A percentile compares a stretch with the other conserved stretches of the same genome.
Conservation (phyloP, 2,113 vertebrate species). For the Cyanoderma ruficeps region DNA sequence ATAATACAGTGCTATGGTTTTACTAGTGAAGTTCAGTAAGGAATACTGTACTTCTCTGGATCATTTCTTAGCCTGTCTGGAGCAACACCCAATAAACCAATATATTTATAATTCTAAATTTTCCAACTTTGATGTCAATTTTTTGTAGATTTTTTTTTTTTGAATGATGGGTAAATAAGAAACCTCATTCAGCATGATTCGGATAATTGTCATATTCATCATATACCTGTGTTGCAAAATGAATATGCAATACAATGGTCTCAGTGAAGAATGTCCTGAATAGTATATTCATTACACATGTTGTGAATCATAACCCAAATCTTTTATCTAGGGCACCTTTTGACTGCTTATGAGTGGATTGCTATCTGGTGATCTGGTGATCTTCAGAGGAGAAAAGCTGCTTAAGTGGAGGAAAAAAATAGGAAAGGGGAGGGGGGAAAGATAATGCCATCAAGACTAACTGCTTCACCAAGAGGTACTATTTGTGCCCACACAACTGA, state of each 20-base stretch:
- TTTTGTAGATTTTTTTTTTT: not conserved
- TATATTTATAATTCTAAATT: not conserved
- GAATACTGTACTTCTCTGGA: not conserved
- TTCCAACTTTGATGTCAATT: not conserved
- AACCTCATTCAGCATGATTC: not conserved
- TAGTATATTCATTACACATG: not conserved
- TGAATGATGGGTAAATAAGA: not conserved
- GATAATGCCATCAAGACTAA: not conserved
- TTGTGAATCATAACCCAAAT: conserved; percentile 22
- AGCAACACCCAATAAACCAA: not conserved
- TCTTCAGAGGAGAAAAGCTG: conserved; percentile 50
- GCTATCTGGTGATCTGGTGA: conserved; percentile 1
- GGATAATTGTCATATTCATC: not conserved
- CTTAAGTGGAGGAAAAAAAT: conserved; percentile 7
- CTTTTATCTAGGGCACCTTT: conserved; percentile 54
- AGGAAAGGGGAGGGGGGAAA: accelerated
- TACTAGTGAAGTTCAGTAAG: not conserved
- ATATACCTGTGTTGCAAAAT: not conserved
- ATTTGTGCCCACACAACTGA: not conserved
- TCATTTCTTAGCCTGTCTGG: not conserved
- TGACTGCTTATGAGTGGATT: not conserved
- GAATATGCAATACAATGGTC: not conserved
- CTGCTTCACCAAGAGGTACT: not conserved
- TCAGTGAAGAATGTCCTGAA: not conserved
- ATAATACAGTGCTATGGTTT: accelerated